Evolutionary conservation across 2,888 invertebrate species (phyloP).

Genomic region (Anarsia innoxiella): DNA sequence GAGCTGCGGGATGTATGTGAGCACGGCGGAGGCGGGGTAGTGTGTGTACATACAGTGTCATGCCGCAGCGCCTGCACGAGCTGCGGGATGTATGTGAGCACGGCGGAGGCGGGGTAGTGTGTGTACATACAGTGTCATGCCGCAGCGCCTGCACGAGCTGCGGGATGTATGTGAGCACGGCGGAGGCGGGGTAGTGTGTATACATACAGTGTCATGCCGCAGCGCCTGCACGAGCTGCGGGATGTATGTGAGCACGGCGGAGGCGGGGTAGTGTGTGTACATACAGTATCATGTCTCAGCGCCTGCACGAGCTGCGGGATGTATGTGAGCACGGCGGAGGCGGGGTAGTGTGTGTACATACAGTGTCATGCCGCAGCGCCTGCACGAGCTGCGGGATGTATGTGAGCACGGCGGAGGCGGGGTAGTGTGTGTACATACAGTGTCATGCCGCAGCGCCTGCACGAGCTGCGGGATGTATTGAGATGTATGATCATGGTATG

Average conservation of each 20-base stretch:
- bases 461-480: constrained; percentile 92
- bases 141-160: constrained; percentile 98
- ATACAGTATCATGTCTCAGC: constrained; percentile 38
- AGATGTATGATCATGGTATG: no score
- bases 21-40: neutral
- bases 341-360: constrained; percentile 4
- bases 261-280: constrained; percentile 52
- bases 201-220: constrained; percentile 78
- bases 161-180: constrained; percentile 92
- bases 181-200: constrained; percentile 86
- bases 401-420: neutral
- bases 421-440: neutral
- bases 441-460: constrained; percentile 17
- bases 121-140: constrained; percentile 82
- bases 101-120: constrained; percentile 63
- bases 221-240: constrained; percentile 95
- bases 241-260: constrained; percentile 79
- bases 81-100: constrained; percentile 92
- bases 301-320: constrained; percentile 85
- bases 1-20: constrained; percentile 90
- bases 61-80: constrained; percentile 73
- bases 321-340: constrained; percentile 76
- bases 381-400: constrained; percentile 90
- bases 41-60: neutral
- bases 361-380: constrained; percentile 18